phyloP scores from a whole-genome alignment of 2,888 invertebrate species.

The Harpalus rubripes region DNA sequence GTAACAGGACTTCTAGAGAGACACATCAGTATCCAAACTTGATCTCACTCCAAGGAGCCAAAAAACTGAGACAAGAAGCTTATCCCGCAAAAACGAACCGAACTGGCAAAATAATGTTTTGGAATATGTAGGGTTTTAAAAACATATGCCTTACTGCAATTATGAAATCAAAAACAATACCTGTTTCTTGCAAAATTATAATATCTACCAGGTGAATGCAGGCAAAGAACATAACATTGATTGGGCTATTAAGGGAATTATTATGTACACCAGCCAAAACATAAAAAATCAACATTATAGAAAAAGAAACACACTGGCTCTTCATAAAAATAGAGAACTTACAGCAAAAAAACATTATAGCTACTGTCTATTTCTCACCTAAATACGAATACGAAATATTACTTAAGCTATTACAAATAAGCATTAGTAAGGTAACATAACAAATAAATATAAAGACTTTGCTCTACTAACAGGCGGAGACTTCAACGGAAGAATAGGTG shows the following conservation, averaged over 20 bases:
- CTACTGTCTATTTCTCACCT: too few species aligned
- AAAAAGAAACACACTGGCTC: slow-evolving; percentile 2
- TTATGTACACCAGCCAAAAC: background rate
- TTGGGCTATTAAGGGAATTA: background rate
- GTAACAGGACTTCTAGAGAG: too few species aligned
- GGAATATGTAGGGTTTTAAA: background rate
- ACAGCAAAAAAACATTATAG: background rate
- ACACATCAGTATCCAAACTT: too few species aligned
- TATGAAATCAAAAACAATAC: background rate
- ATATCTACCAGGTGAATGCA: background rate
- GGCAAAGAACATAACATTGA: background rate
- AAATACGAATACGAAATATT: too few species aligned
- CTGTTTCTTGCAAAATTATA: background rate
- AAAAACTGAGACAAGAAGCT: too few species aligned
- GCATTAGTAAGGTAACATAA: too few species aligned
- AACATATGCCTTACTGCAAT: background rate
- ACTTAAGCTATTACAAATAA: too few species aligned
- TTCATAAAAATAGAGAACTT: slow-evolving; percentile 3
- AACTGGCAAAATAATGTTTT: background rate
- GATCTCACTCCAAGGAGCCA: too few species aligned
- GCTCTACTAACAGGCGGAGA: too few species aligned
- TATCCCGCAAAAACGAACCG: too few species aligned
- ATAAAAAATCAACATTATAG: slow-evolving; percentile 3
- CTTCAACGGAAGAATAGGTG: too few species aligned
- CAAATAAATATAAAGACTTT: too few species aligned